Conservation (phyloP, 2,113 vertebrate genomes). For the Falcunculus frontatus region DNA sequence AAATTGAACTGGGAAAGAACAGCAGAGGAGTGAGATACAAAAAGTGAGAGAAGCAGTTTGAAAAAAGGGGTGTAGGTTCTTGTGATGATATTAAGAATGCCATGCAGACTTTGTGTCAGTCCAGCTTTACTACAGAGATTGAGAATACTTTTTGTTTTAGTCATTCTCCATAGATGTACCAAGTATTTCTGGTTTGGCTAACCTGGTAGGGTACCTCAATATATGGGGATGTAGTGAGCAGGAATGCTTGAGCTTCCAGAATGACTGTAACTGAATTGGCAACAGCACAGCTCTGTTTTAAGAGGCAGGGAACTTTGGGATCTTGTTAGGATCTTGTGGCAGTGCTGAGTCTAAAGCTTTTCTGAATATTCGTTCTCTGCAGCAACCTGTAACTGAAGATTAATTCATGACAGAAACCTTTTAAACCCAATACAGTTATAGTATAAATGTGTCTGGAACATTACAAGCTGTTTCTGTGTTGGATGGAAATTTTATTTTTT, state of each 20-base stretch:
- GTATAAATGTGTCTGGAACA: neutral
- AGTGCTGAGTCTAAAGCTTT: neutral
- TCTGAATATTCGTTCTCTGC: neutral
- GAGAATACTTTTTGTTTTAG: neutral
- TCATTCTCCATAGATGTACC: neutral
- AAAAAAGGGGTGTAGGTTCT: neutral
- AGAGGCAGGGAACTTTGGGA: neutral
- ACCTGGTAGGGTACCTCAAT: neutral
- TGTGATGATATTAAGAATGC: neutral
- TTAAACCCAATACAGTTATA: neutral
- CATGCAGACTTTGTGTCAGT: neutral
- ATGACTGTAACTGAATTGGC: neutral
- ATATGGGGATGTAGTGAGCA: neutral
- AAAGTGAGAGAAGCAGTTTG: neutral
- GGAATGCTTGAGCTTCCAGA: neutral
- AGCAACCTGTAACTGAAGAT: neutral
- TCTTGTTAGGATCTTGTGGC: neutral
- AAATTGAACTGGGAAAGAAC: neutral
- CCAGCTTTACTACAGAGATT: neutral
- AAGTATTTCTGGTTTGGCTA: neutral
- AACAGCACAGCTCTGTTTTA: neutral
- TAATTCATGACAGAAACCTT: neutral
- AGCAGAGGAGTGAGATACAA: neutral
- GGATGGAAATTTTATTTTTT: slow-evolving; percentile 66
- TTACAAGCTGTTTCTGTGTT: slow-evolving; percentile 30